A percentile compares a stretch with the other conserved stretches of the same genome.
Conservation (phyloP, 2,888 invertebrate genomes). For the Dolichomitus sp. region DNA sequence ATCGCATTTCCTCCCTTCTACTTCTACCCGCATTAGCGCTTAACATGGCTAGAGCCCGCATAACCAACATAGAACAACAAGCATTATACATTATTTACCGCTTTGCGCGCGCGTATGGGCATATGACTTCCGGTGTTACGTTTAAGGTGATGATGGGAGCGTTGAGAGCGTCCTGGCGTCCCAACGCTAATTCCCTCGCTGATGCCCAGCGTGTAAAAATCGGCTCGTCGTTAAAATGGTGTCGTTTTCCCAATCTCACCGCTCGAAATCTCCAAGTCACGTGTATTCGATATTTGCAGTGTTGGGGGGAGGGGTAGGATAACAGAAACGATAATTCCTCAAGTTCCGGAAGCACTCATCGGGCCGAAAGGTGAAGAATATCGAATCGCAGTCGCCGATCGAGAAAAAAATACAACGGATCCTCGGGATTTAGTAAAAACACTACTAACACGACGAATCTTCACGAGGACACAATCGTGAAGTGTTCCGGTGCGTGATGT, state of each 20-base stretch:
- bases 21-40: not conserved
- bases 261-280: not conserved
- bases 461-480: slow-evolving; percentile 1
- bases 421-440: not conserved
- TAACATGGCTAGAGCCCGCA: not conserved
- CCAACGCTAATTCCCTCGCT: slow-evolving; percentile 66
- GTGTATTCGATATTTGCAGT: not conserved
- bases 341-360: slow-evolving; percentile 40
- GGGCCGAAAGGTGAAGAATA: not conserved
- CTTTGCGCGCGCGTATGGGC: slow-evolving; percentile 85
- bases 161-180: slow-evolving; percentile 58
- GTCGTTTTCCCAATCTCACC: not conserved
- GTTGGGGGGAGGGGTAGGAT: not conserved
- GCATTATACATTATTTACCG: slow-evolving; percentile 79
- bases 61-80: not conserved
- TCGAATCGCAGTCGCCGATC: not conserved
- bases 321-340: slow-evolving; percentile 1
- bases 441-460: slow-evolving; percentile 10
- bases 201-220: slow-evolving; percentile 58
- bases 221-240: not conserved
- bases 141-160: slow-evolving; percentile 61
- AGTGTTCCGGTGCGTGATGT: slow-evolving; percentile 76
- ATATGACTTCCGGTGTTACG: slow-evolving; percentile 82
- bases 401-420: not conserved
- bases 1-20: not conserved